Evolutionary conservation across 1,140 invertebrate species (phyloP).

Genomic region (Stegodyphus dumicola): DNA sequence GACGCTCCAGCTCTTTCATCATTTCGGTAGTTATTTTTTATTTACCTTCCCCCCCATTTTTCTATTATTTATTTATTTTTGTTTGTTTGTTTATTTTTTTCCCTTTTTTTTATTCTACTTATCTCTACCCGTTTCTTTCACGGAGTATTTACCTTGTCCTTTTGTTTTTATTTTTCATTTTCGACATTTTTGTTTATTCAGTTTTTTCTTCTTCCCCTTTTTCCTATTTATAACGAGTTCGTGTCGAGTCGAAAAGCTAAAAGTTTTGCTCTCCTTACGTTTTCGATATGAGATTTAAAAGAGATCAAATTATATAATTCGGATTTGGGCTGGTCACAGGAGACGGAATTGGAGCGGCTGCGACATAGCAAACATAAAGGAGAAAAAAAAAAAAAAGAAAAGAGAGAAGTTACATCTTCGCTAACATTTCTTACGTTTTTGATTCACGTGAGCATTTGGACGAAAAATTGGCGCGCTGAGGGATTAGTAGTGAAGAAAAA

Average conservation of each 20-base stretch:
- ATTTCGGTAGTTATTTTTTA: slow-evolving; percentile 34
- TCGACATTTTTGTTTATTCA: slow-evolving; percentile 19
- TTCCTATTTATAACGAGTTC: slow-evolving; percentile 52
- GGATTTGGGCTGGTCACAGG: slow-evolving; percentile 46
- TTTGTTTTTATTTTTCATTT: slow-evolving; percentile 13
- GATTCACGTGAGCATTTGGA: slow-evolving; percentile 18
- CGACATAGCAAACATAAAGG: slow-evolving; percentile 12
- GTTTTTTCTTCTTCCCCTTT: slow-evolving; percentile 5
- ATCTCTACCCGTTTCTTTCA: slow-evolving; percentile 40
- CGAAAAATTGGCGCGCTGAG: slow-evolving; percentile 37
- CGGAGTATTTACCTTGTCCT: slow-evolving; percentile 41
- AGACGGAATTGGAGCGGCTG: slow-evolving; percentile 27
- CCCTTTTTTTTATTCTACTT: slow-evolving; percentile 24
- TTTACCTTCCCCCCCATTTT: slow-evolving; percentile 18
- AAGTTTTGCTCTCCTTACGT: slow-evolving; percentile 9
- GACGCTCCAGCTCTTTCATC: slow-evolving; percentile 9
- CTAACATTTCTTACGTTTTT: slow-evolving; percentile 4
- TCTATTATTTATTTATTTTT: slow-evolving; percentile 49
- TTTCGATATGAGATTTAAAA: slow-evolving; percentile 56
- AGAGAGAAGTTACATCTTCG: slow-evolving; percentile 12
- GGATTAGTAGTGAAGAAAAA: slow-evolving; percentile 45
- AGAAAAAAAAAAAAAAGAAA: slow-evolving; percentile 6
- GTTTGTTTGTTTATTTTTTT: not conserved
- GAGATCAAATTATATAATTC: slow-evolving; percentile 62
- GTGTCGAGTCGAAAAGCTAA: slow-evolving; percentile 12